Evolutionary conservation across 1,140 invertebrate genomes (phyloP).

Genomic region (Drosophila pruinosa): DNA sequence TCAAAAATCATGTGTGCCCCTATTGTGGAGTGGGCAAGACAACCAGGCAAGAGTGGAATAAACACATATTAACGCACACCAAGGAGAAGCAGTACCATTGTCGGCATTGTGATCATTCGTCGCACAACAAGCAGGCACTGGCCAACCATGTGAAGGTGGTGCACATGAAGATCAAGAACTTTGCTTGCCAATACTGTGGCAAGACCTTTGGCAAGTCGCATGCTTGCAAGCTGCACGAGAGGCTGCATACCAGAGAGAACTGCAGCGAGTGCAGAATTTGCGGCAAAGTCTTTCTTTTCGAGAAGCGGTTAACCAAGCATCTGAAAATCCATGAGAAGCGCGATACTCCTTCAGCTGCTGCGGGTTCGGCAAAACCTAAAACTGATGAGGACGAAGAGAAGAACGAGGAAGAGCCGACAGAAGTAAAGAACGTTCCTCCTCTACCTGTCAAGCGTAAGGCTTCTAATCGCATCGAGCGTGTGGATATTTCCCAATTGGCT

Average conservation of each 20-base stretch:
- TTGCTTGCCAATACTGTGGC: slow-evolving; percentile 75
- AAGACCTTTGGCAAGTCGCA: slow-evolving; percentile 77
- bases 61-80: slow-evolving; percentile 75
- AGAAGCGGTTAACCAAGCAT: slow-evolving; percentile 71
- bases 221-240: slow-evolving; percentile 75
- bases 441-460: slow-evolving; percentile 20
- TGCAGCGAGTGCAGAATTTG: slow-evolving; percentile 76
- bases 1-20: slow-evolving; percentile 77
- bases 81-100: slow-evolving; percentile 77
- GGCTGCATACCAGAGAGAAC: slow-evolving; percentile 83
- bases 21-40: slow-evolving; percentile 79
- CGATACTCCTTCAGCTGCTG: slow-evolving; percentile 47
- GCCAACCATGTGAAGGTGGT: slow-evolving; percentile 74
- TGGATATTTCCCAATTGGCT: slow-evolving; percentile 74
- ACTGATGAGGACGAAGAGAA: not conserved
- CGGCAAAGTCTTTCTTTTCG: slow-evolving; percentile 69
- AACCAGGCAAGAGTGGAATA: slow-evolving; percentile 74
- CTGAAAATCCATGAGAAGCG: slow-evolving; percentile 72
- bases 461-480: slow-evolving; percentile 54
- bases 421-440: not conserved
- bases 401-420: not conserved
- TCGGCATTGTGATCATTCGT: slow-evolving; percentile 71
- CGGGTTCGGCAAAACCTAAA: not conserved
- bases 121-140: slow-evolving; percentile 71
- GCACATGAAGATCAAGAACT: slow-evolving; percentile 78